Evolutionary conservation across 2,113 vertebrate genomes (phyloP).

Genomic region (Pao palembangensis): DNA sequence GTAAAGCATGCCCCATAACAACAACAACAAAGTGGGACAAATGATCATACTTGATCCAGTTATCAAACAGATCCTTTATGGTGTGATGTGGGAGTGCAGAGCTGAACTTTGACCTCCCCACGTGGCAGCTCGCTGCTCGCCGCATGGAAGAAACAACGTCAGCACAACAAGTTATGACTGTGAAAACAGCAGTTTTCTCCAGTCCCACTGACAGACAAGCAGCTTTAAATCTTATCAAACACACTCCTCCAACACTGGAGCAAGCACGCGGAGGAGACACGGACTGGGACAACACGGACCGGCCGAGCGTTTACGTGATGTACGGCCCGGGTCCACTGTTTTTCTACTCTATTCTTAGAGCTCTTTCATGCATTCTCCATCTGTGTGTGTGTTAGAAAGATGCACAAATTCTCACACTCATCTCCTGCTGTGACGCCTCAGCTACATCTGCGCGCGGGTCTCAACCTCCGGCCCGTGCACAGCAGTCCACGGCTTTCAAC

Average conservation of each 20-base stretch:
- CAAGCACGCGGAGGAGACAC: constrained; percentile 3
- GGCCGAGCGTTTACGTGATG: constrained; percentile 15
- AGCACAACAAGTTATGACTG: constrained; percentile 24
- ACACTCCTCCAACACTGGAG: constrained; percentile 15
- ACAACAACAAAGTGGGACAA: too few species aligned
- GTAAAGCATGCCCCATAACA: too few species aligned
- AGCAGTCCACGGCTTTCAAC: constrained; percentile 34
- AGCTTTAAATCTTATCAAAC: constrained; percentile 13
- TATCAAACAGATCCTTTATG: not conserved
- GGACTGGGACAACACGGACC: constrained; percentile 8
- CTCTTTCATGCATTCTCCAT: constrained; percentile 51
- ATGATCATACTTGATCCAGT: too few species aligned
- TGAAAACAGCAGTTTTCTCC: constrained; percentile 34
- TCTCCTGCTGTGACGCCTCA: constrained; percentile 40
- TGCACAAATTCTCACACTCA: constrained; percentile 39
- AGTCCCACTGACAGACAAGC: constrained; percentile 11
- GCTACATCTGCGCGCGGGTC: constrained; percentile 26
- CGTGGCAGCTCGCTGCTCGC: not conserved
- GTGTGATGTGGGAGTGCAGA: not conserved
- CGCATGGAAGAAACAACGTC: constrained; percentile 26
- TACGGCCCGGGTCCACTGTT: constrained; percentile 25
- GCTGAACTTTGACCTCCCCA: not conserved
- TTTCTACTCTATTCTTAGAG: constrained; percentile 34
- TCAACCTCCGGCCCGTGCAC: constrained; percentile 25
- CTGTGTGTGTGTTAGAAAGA: constrained; percentile 24